Evolutionary conservation across 2,888 invertebrate genomes (phyloP), one percentile per base, ranked within the genome.

Genomic region (Parnassius smintheus): DNA sequence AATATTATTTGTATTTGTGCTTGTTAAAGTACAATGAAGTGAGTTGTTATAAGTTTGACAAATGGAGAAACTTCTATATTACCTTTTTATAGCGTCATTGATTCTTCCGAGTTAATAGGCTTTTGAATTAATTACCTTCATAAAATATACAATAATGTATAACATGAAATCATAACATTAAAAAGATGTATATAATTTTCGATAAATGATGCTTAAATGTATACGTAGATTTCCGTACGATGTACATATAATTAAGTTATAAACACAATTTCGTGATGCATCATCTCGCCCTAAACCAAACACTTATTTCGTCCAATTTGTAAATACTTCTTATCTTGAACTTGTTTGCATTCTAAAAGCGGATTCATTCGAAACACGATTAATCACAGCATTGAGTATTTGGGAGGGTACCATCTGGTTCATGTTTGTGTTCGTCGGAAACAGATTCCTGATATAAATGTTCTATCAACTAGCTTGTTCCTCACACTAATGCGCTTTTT

Each of bases 401-500:
- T 59, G 51, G 59, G 66, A 53, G 54, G 49, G 59, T 63, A 65
- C 50, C 69, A 70, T 68, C 70, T 69, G 72, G 61, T 68, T 65
- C 62, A 61, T 70, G 67, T 72, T 56, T 10, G 50, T n/a, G 48
- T 25, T 46, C 35, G 41, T 56, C 42, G 52, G 18, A 12, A 56
- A 48, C 44, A 56, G 52, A 64, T 57, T 46, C n/a, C 52, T 9
- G 48, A 53, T 18, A 42, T 49, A 51, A 2, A 58, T 50, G 42
- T 61, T 54, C 45, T 55, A 44, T 55, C 11, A 25, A 50, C 22
- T 55, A 2, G 48, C 48, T 60, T 10, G 18, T 55, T 55, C n/a
- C 13, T 12, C 13, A 9, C 13, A 13, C 18, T 46, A 13, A 54
- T 41, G 22, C 18, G n/a, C 22, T 58, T 48, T 59, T 59, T 54